phyloP scores from a whole-genome alignment of 2,797 vertebrate species.

The Brachyrhaphis roseni region DNA sequence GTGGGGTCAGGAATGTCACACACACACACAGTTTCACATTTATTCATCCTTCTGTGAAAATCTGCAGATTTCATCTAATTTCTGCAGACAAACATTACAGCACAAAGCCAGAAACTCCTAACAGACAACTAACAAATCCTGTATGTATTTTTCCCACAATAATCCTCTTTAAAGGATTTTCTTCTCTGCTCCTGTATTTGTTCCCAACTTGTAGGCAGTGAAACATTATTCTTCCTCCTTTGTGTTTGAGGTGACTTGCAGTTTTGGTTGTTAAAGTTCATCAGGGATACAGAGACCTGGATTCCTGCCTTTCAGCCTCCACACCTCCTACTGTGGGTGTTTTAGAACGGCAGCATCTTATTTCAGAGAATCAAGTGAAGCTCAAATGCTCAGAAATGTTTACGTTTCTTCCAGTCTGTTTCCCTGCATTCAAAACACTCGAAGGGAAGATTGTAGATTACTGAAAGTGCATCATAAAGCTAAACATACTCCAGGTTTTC shows the following conservation, averaged over 20 bases:
- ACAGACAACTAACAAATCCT: not conserved
- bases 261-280: slow-evolving; percentile 24
- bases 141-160: not conserved
- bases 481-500: not conserved
- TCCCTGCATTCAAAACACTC: not conserved
- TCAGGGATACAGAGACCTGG: slow-evolving; percentile 38
- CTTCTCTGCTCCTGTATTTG: slow-evolving; percentile 12
- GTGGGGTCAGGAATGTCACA: slow-evolving; percentile 78
- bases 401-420: not conserved
- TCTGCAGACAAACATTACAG: slow-evolving; percentile 10
- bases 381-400: slow-evolving; percentile 6
- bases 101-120: not conserved
- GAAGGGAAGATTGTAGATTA: not conserved
- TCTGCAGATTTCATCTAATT: slow-evolving; percentile 13
- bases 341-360: slow-evolving; percentile 14
- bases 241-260: slow-evolving; percentile 21
- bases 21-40: slow-evolving; percentile 8
- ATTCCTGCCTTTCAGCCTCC: slow-evolving; percentile 21
- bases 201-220: slow-evolving; percentile 5
- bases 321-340: not conserved
- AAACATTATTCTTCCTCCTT: not conserved
- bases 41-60: slow-evolving; percentile 27
- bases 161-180: not conserved
- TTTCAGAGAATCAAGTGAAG: slow-evolving; percentile 40
- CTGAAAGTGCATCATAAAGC: not conserved